Conservation (phyloP, 2,113 vertebrate species). For the Pelecanus crispus region DNA sequence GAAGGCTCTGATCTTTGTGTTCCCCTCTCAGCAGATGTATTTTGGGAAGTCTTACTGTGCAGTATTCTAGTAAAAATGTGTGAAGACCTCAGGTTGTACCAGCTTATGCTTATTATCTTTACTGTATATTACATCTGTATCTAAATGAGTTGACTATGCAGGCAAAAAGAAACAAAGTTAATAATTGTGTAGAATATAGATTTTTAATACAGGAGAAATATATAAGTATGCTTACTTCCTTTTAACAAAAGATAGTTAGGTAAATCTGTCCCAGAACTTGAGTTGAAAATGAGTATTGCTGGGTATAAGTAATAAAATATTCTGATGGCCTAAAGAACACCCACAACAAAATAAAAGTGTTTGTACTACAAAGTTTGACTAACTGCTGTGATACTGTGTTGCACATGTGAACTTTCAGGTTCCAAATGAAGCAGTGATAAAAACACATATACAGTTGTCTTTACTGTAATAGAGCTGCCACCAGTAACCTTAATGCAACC, state of each 20-base stretch:
- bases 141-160: not conserved
- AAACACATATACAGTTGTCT: not conserved
- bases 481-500: not conserved
- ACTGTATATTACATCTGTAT: not conserved
- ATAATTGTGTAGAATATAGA: not conserved
- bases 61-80: not conserved
- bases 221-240: not conserved
- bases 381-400: not conserved
- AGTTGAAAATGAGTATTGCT: not conserved
- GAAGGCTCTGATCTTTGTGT: not conserved
- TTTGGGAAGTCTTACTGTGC: not conserved
- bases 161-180: not conserved
- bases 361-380: not conserved
- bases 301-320: not conserved
- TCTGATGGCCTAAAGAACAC: not conserved
- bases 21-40: not conserved
- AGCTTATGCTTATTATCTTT: not conserved
- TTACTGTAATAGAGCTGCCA: not conserved
- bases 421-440: not conserved
- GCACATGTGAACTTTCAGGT: not conserved
- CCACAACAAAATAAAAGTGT: not conserved
- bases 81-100: not conserved
- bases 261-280: not conserved
- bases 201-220: not conserved
- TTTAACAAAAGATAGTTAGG: not conserved